phyloP scores from a whole-genome alignment of 2,113 vertebrate genomes.

The Pseudonaja textilis region DNA sequence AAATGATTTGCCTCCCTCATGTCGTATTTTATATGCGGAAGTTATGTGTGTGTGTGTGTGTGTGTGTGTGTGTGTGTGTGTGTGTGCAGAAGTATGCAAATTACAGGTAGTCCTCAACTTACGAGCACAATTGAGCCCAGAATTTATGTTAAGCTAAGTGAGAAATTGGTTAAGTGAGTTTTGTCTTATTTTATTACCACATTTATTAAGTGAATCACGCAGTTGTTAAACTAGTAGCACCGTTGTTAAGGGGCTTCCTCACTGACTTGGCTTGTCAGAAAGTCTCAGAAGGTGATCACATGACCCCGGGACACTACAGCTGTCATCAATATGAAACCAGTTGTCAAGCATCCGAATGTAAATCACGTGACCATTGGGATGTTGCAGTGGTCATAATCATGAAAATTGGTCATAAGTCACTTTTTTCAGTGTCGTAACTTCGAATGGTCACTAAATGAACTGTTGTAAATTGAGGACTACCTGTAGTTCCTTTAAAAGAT shows the following conservation, averaged over 20 bases:
- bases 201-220: background rate
- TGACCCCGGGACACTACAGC: background rate
- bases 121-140: background rate
- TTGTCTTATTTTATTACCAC: background rate
- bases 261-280: background rate
- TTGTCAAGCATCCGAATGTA: background rate
- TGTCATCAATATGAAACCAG: background rate
- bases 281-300: background rate
- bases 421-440: background rate
- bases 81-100: background rate
- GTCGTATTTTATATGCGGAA: background rate
- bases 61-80: background rate
- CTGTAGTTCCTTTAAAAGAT: background rate
- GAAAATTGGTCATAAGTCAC: background rate
- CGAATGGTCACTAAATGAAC: background rate
- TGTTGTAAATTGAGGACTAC: background rate
- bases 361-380: background rate
- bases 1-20: background rate
- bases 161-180: background rate
- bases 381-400: background rate
- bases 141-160: background rate
- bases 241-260: background rate
- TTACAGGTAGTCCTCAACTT: background rate
- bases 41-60: background rate
- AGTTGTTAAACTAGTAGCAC: too few relatives aligned